Evolutionary conservation across 2,888 invertebrate species (phyloP).

Genomic region (Theodoxus fluviatilis): DNA sequence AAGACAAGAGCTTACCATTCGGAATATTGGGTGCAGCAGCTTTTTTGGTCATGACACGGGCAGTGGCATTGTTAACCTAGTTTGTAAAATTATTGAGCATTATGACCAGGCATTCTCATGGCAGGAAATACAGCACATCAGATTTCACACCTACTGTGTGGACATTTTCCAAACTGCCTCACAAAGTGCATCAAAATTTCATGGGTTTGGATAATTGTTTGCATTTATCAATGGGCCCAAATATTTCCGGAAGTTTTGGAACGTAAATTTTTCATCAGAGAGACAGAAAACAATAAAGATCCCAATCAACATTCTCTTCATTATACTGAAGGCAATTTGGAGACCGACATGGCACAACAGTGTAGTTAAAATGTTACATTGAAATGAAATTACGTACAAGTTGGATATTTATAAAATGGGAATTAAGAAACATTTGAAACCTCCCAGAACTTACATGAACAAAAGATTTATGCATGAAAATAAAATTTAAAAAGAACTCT

Average conservation of each 20-base stretch:
- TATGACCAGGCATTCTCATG: conserved; percentile 21
- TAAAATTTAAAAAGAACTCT: no score
- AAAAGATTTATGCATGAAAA: no score
- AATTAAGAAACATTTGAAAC: no score
- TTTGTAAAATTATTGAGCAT: conserved; percentile 66
- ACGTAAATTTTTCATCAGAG: background rate
- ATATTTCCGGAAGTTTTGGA: background rate
- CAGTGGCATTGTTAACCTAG: conserved; percentile 98
- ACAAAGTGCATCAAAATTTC: background rate
- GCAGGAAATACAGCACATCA: conserved; percentile 16
- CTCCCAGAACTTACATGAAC: no score
- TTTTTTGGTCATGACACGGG: conserved; percentile 98
- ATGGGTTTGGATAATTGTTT: background rate
- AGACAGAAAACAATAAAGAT: background rate
- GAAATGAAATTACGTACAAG: no score
- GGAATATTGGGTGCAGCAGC: conserved; percentile 58
- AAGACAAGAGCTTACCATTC: conserved; percentile 53
- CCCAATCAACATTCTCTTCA: no score
- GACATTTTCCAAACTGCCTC: background rate
- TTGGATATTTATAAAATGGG: no score
- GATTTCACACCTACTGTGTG: background rate
- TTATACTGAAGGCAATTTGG: no score
- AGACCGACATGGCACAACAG: no score
- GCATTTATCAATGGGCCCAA: no score
- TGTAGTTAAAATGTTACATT: no score